Conservation (phyloP, 2,888 invertebrate species). For the Lasioglossum figueresi region DNA sequence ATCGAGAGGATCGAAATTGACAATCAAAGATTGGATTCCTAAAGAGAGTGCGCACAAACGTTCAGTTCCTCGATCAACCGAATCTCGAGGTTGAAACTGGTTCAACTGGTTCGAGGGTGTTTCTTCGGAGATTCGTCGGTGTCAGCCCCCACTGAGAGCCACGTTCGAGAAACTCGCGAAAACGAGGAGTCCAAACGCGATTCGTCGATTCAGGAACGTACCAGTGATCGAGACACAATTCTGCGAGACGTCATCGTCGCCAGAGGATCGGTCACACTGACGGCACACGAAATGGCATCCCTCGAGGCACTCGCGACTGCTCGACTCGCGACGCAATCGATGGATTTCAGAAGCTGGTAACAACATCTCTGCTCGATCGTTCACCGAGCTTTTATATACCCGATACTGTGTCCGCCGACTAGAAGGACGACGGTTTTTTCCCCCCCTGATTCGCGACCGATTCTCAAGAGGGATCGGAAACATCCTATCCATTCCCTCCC, state of each 20-base stretch:
- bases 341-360: constrained; percentile 52
- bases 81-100: not conserved
- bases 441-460: constrained; percentile 41
- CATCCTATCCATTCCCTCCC: not conserved
- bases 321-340: constrained; percentile 30
- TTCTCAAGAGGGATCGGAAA: constrained; percentile 29
- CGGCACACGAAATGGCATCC: constrained; percentile 59
- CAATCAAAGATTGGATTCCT: not conserved
- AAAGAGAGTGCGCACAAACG: not conserved
- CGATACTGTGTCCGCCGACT: constrained; percentile 25
- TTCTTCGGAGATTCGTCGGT: not conserved
- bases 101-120: not conserved
- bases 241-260: constrained; percentile 52
- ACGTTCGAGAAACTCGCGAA: not conserved
- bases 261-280: constrained; percentile 42
- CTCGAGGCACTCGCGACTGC: constrained; percentile 40
- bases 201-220: constrained; percentile 46
- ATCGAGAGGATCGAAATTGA: not conserved
- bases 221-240: constrained; percentile 55
- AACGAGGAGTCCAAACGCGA: not conserved
- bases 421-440: constrained; percentile 51
- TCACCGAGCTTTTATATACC: constrained; percentile 59
- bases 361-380: constrained; percentile 46
- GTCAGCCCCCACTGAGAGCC: not conserved
- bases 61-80: not conserved